Conservation (phyloP, 2,113 vertebrate species). For the Chaetops frenatus region DNA sequence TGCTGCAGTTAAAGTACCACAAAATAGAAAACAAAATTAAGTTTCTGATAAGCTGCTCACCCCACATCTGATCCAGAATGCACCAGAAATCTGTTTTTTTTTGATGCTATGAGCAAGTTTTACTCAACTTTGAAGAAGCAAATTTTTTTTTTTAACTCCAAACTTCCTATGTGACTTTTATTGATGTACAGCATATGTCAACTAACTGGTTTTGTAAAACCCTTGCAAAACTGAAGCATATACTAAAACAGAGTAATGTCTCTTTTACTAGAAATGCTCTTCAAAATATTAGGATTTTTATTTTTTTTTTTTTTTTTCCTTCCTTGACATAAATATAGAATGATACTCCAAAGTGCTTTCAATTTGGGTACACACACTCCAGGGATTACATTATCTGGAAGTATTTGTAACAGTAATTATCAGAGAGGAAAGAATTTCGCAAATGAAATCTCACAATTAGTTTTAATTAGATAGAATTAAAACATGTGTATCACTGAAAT, state of each 20-base stretch:
- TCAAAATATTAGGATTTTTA: not conserved
- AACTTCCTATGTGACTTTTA: not conserved
- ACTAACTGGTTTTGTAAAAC: not conserved
- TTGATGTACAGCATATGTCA: not conserved
- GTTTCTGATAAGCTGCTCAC: not conserved
- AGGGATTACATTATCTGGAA: not conserved
- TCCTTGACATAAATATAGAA: not conserved
- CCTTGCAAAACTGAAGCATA: not conserved
- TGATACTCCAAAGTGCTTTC: not conserved
- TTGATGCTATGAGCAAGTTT: not conserved
- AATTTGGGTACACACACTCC: not conserved
- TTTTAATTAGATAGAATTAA: not conserved
- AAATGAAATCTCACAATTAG: not conserved
- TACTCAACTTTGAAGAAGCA: not conserved
- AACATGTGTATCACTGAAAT: not conserved
- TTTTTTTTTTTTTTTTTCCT: not conserved
- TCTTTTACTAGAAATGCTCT: not conserved
- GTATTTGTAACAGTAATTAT: not conserved
- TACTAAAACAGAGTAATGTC: not conserved
- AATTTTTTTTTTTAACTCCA: not conserved
- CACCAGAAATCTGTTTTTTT: not conserved
- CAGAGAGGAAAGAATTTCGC: not conserved
- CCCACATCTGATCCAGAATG: not conserved
- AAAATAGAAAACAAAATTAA: not conserved
- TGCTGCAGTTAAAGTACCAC: not conserved